Evolutionary conservation across 1,140 invertebrate species (phyloP).

Genomic region (Drosophila arawakana): DNA sequence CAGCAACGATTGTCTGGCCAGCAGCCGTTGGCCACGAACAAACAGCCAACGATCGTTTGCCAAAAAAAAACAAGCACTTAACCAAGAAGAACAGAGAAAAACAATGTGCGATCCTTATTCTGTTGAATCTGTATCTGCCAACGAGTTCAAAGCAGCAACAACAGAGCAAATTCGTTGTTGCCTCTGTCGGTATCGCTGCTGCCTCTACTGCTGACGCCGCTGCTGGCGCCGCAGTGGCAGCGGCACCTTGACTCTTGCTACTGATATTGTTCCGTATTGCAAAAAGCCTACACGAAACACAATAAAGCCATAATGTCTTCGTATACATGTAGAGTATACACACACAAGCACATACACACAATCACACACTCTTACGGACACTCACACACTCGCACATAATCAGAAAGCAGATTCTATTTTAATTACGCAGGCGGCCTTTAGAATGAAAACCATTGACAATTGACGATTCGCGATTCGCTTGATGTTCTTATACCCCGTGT

Average conservation of each 20-base stretch:
- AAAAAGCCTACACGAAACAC: slow-evolving; percentile 33
- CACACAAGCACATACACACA: slow-evolving; percentile 5
- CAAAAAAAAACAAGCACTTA: slow-evolving; percentile 20
- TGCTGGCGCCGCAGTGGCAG: slow-evolving; percentile 41
- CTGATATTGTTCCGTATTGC: slow-evolving; percentile 66
- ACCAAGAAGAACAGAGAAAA: slow-evolving; percentile 11
- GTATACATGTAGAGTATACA: background rate
- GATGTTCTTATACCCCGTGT: slow-evolving; percentile 9
- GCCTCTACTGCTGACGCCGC: background rate
- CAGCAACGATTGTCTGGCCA: slow-evolving; percentile 30
- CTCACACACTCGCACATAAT: slow-evolving; percentile 6
- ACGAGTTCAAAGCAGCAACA: slow-evolving; percentile 36
- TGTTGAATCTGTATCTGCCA: slow-evolving; percentile 27
- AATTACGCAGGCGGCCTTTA: slow-evolving; percentile 74
- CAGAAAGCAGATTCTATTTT: slow-evolving; percentile 62
- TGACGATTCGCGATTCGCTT: slow-evolving; percentile 60
- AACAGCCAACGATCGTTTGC: slow-evolving; percentile 39
- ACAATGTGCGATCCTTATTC: slow-evolving; percentile 26
- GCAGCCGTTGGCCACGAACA: slow-evolving; percentile 18
- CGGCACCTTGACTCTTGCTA: slow-evolving; percentile 66
- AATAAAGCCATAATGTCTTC: slow-evolving; percentile 20
- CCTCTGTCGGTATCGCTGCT: slow-evolving; percentile 11
- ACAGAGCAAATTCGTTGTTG: slow-evolving; percentile 38
- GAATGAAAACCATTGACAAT: slow-evolving; percentile 64
- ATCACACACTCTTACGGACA: slow-evolving; percentile 11